Evolutionary conservation across 1,140 invertebrate species (phyloP), one percentile per base, ranked within the genome.

Genomic region (Hyles euphorbiae): DNA sequence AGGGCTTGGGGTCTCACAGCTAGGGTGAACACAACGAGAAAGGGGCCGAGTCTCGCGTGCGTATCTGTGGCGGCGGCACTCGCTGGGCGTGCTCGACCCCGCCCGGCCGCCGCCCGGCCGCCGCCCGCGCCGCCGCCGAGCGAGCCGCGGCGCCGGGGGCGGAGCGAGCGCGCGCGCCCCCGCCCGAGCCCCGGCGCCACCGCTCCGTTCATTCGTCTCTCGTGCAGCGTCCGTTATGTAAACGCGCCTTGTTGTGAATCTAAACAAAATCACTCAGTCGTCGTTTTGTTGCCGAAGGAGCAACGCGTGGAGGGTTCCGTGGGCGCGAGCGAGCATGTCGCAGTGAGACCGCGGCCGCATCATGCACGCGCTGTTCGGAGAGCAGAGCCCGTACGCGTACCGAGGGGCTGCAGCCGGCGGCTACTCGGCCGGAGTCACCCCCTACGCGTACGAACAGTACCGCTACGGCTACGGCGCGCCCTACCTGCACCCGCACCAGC

Each of bases 361-460:
- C 60, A 97, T 97, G 96, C 96, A 97, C 81, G 95, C 96, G 52
- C 90, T 97, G 61, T 97, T 97, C 84, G 93, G 94, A 60, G 95
- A 96, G 87, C 95, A 96, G 83, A 96, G 94, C 75, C 94, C 94
- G 48, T 94, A 92, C 72, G 89, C 91, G 66, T 87, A 90, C 58
- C 87, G 88, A 74, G 69, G 87, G 65, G 74, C 82, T 67, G 76
- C 81, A 49, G 76, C 81, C 61, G 79, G 88, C 46, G 83, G 87
- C 57, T 90, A 90, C 63, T 83, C 90, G 36, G 82, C 91, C 10
- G 78, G 88, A 3, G 86, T 90, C 48, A 90, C 90, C 10, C 90
- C 91, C 33, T 92, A 91, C 69, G 90, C 91, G 22, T 94, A 95
- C 80, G 94, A 95, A 71, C 94, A 95, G 72, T 95, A 95, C 79